phyloP scores from a whole-genome alignment of 2,888 invertebrate genomes.

The Esperia sulphurella region DNA sequence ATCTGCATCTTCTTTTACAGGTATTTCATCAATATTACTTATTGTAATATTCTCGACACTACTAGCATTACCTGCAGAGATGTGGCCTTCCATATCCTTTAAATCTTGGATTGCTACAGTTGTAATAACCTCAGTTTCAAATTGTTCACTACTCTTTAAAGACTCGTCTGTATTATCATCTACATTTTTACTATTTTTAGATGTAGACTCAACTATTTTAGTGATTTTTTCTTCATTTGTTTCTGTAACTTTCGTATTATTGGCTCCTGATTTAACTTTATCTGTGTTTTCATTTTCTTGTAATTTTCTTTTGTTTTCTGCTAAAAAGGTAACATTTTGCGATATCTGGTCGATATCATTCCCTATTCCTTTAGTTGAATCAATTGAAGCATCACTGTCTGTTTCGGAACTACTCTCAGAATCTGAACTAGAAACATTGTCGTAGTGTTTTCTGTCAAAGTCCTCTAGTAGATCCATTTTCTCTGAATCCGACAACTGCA shows the following conservation, averaged over 20 bases:
- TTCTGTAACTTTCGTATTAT: not conserved
- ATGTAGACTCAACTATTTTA: not conserved
- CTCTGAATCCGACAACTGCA: conserved; percentile 69
- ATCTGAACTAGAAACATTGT: conserved; percentile 38
- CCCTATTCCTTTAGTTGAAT: conserved; percentile 1
- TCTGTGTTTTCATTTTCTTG: not conserved
- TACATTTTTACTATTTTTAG: not conserved
- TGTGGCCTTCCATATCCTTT: conserved; percentile 3
- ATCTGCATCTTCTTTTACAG: conserved; percentile 9
- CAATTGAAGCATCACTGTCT: conserved; percentile 22
- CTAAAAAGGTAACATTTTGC: no score
- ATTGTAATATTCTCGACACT: conserved; percentile 16
- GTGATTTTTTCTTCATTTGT: conserved; percentile 1
- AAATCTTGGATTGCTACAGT: not conserved
- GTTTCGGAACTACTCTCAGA: conserved; percentile 34
- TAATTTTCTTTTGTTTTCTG: no score
- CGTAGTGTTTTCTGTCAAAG: conserved; percentile 54
- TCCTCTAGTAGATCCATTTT: conserved; percentile 72
- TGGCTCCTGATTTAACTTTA: no score
- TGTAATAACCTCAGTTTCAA: not conserved
- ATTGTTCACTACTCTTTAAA: no score
- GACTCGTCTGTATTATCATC: not conserved
- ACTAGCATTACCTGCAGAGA: conserved; percentile 8
- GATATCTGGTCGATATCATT: no score
- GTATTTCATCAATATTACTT: conserved; percentile 16